phyloP scores from a whole-genome alignment of 2,888 invertebrate genomes.

The Alsophila aescularia region DNA sequence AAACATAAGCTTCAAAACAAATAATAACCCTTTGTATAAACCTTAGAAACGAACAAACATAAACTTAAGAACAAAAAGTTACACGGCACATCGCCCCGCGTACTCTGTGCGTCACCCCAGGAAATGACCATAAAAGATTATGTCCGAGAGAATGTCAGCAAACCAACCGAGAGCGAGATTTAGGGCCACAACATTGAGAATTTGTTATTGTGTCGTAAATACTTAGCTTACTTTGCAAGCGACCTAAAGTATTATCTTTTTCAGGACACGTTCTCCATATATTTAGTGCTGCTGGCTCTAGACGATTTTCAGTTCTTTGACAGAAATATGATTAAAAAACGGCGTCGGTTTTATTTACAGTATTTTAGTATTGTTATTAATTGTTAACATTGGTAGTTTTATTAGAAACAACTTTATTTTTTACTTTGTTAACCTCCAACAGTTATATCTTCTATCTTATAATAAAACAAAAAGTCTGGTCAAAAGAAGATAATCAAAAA shows the following conservation, averaged over 20 bases:
- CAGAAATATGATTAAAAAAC: background rate
- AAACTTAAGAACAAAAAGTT: background rate
- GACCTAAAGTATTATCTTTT: slow-evolving; percentile 6
- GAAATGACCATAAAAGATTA: slow-evolving; percentile 41
- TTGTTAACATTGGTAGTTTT: too few species aligned
- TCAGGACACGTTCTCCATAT: background rate
- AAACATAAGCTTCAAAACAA: background rate
- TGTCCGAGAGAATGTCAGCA: slow-evolving; percentile 29
- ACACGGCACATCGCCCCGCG: background rate
- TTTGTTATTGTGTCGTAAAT: slow-evolving; percentile 35
- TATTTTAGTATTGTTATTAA: too few species aligned
- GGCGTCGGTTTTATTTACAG: too few species aligned
- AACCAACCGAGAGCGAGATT: slow-evolving; percentile 26
- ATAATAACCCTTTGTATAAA: background rate
- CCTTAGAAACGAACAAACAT: too few species aligned
- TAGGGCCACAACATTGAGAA: slow-evolving; percentile 27
- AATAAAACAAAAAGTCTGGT: too few species aligned
- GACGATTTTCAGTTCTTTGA: background rate
- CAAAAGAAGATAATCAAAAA: too few species aligned
- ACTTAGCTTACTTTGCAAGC: slow-evolving; percentile 27
- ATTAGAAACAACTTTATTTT: too few species aligned
- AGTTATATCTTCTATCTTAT: too few species aligned
- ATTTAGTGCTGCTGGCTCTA: background rate
- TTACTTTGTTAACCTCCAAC: too few species aligned
- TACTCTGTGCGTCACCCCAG: slow-evolving; percentile 1